phyloP scores from a whole-genome alignment of 64 coral and sea anemone genomes.

The Montipora efflorescens region DNA sequence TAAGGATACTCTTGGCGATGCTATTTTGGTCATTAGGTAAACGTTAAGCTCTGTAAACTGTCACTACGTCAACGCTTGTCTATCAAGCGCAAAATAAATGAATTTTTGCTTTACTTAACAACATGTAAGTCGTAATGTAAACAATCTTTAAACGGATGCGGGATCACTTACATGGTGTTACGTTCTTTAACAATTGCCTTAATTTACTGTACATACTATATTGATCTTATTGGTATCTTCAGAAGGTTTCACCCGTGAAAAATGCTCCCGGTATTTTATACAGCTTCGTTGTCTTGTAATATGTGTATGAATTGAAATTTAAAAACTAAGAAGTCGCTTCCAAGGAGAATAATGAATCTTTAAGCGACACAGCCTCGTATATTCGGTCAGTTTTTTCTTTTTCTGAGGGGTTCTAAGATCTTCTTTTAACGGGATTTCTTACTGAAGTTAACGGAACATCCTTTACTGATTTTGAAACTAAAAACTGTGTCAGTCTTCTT shows the following conservation, averaged over 20 bases:
- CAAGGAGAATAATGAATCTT: no score
- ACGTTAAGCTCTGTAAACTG: conserved; percentile 52
- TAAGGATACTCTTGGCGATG: conserved; percentile 26
- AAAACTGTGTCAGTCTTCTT: background rate
- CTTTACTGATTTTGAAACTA: no score
- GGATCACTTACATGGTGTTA: conserved; percentile 51
- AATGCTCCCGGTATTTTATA: no score
- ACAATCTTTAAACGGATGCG: conserved; percentile 43
- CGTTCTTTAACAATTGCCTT: conserved; percentile 53
- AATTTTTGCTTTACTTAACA: conserved; percentile 83
- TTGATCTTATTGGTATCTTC: background rate
- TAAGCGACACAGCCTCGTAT: no score
- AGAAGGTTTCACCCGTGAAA: background rate
- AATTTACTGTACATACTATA: conserved; percentile 22
- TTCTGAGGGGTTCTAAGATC: no score
- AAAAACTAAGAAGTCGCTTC: no score
- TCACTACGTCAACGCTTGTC: conserved; percentile 76
- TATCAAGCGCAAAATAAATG: conserved; percentile 84
- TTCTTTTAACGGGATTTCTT: no score
- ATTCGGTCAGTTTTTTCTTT: no score
- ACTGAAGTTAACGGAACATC: no score
- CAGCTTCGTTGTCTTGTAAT: background rate
- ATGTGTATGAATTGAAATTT: no score
- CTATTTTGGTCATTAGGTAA: conserved; percentile 87
- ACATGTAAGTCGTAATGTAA: conserved; percentile 68